Evolutionary conservation across 1,140 invertebrate genomes (phyloP).

Genomic region (Pentalonia nigronervosa): DNA sequence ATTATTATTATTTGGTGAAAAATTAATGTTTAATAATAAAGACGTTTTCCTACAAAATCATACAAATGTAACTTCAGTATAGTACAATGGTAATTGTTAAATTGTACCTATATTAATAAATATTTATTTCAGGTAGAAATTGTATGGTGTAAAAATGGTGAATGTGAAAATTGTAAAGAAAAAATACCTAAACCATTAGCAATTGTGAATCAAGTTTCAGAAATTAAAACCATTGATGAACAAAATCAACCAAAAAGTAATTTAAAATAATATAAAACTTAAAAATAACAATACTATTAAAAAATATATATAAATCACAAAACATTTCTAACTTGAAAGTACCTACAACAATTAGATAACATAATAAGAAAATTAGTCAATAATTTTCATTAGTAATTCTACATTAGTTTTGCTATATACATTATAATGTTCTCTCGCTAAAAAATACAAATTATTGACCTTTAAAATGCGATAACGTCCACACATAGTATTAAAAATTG

Average conservation of each 20-base stretch:
- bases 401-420: background rate
- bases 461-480: conserved; percentile 16
- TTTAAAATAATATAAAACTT: background rate
- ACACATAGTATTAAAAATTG: background rate
- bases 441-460: conserved; percentile 33
- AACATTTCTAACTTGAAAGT: background rate
- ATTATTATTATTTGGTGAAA: conserved; percentile 33
- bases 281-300: background rate
- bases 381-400: background rate
- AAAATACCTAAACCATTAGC: conserved; percentile 18
- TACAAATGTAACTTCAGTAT: conserved; percentile 3
- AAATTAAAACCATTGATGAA: conserved; percentile 31
- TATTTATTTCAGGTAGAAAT: conserved; percentile 40
- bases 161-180: conserved; percentile 28
- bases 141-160: conserved; percentile 44
- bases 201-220: conserved; percentile 33
- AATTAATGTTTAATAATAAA: background rate
- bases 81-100: background rate
- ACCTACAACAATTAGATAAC: background rate
- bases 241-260: conserved; percentile 41
- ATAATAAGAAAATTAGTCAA: background rate
- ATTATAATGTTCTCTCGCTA: background rate
- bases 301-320: background rate
- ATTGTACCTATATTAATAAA: background rate
- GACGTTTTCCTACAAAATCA: background rate